Conservation (phyloP, 2,797 vertebrate genomes). For the Etheostoma perlongum region DNA sequence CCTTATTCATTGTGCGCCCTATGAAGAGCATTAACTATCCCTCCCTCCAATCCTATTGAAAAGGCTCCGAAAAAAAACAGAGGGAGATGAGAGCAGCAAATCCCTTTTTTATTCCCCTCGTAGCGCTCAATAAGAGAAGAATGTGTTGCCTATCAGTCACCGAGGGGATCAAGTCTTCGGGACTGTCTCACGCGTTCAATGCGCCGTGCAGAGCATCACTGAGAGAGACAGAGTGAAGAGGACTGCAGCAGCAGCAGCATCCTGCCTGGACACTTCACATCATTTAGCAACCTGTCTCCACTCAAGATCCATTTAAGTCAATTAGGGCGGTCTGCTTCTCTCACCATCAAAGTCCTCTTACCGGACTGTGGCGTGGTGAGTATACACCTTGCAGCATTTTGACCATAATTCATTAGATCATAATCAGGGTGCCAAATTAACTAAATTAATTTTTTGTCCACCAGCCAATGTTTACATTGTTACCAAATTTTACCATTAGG, state of each 20-base stretch:
- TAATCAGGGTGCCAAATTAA: too few relatives aligned
- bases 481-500: not conserved
- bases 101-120: slow-evolving; percentile 92
- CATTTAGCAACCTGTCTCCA: slow-evolving; percentile 76
- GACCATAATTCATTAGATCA: not conserved
- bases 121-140: slow-evolving; percentile 92
- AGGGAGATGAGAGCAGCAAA: slow-evolving; percentile 92
- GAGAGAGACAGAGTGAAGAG: slow-evolving; percentile 84
- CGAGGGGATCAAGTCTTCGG: slow-evolving; percentile 90
- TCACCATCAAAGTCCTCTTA: slow-evolving; percentile 60
- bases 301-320: slow-evolving; percentile 70
- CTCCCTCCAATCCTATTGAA: slow-evolving; percentile 88
- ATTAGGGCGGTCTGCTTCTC: slow-evolving; percentile 64
- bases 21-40: slow-evolving; percentile 91
- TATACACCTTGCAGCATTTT: slow-evolving; percentile 48
- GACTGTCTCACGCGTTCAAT: slow-evolving; percentile 89
- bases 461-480: not conserved
- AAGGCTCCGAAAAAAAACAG: slow-evolving; percentile 85
- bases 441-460: too few relatives aligned
- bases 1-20: slow-evolving; percentile 87
- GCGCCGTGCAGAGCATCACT: slow-evolving; percentile 88
- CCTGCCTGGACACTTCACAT: slow-evolving; percentile 79
- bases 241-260: slow-evolving; percentile 75
- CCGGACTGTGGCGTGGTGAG: slow-evolving; percentile 80
- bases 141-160: slow-evolving; percentile 92